Conservation (phyloP, 1,140 invertebrate genomes). For the Aphelinus atriplicis region DNA sequence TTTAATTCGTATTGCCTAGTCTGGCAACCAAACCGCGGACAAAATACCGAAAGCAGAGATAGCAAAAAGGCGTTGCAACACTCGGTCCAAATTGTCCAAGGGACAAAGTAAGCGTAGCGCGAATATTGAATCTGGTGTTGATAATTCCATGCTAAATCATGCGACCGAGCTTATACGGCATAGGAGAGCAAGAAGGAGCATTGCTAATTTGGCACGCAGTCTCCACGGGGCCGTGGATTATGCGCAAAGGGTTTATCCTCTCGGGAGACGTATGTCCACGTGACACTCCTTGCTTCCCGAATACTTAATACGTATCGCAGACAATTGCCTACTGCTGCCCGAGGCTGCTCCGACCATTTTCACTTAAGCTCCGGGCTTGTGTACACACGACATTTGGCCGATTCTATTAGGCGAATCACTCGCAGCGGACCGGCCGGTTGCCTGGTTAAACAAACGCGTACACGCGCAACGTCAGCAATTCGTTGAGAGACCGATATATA, state of each 20-base stretch:
- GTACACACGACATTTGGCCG: conserved; percentile 17
- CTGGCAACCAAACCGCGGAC: no score
- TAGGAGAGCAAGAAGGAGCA: no score
- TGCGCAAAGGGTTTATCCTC: conserved; percentile 65
- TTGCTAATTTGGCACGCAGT: conserved; percentile 60
- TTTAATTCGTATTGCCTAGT: no score
- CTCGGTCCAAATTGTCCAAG: conserved; percentile 62
- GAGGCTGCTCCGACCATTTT: conserved; percentile 12
- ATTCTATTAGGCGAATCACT: conserved; percentile 1
- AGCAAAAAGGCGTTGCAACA: background rate
- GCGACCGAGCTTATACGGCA: conserved; percentile 27
- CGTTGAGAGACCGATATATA: no score
- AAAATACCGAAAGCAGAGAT: no score
- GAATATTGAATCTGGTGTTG: conserved; percentile 62
- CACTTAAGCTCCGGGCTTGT: background rate
- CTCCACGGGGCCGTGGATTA: conserved; percentile 66
- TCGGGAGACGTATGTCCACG: conserved; percentile 58
- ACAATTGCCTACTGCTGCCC: background rate
- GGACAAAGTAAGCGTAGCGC: conserved; percentile 56
- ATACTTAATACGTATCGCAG: conserved; percentile 55
- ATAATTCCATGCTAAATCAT: conserved; percentile 66
- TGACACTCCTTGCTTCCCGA: conserved; percentile 53
- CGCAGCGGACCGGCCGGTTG: no score
- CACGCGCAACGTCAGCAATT: no score
- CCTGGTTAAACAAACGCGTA: no score